Percentiles rank a stretch among this genome's conserved stretches.
Conservation (phyloP, 2,888 invertebrate species). For the Pelosia muscerda region DNA sequence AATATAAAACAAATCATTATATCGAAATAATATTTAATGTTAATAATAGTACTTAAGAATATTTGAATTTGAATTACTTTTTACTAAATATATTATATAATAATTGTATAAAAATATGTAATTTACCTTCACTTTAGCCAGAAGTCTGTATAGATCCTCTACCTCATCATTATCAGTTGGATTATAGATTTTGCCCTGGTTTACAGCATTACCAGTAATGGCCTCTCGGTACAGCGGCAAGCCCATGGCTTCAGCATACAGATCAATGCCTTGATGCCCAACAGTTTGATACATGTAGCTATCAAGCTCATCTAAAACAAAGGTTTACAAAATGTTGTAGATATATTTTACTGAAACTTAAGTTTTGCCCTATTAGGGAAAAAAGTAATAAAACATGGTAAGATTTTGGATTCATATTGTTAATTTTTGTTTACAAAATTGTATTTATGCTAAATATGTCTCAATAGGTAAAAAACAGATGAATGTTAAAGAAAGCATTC, state of each 20-base stretch:
- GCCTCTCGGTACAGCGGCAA: slow-evolving; percentile 95
- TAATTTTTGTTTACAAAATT: background rate
- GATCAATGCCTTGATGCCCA: slow-evolving; percentile 97
- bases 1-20: too few relatives aligned
- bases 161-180: slow-evolving; percentile 97
- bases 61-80: too few relatives aligned
- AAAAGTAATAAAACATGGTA: background rate
- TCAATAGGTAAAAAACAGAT: slow-evolving; percentile 29
- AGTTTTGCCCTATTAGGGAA: background rate
- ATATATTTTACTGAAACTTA: slow-evolving; percentile 2
- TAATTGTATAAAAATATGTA: background rate
- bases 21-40: too few relatives aligned
- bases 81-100: background rate
- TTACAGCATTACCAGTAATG: slow-evolving; percentile 94
- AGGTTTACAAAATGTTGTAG: background rate
- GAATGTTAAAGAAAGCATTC: slow-evolving; percentile 33
- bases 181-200: slow-evolving; percentile 92
- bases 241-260: slow-evolving; percentile 97
- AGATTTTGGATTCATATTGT: background rate
- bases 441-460: background rate
- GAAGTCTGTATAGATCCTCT: slow-evolving; percentile 96
- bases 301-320: slow-evolving; percentile 93
- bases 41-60: too few relatives aligned
- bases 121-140: slow-evolving; percentile 91
- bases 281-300: slow-evolving; percentile 99